A percentile compares a stretch with the other conserved stretches of the same genome.
Evolutionary conservation across 2,797 vertebrate species (phyloP).

Genomic region (Acridotheres tristis): DNA sequence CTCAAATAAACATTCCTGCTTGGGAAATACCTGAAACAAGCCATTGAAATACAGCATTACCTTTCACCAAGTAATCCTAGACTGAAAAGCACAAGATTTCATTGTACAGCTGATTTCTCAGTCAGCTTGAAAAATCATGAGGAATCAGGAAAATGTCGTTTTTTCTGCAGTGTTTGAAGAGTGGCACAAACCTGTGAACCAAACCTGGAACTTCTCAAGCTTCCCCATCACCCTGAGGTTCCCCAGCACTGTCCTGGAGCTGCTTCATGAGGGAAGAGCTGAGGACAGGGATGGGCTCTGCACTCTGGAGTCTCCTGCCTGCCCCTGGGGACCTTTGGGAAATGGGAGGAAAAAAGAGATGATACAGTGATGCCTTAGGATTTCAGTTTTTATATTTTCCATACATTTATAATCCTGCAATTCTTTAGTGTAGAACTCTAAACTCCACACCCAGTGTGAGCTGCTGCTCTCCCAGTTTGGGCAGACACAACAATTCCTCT

Average conservation of each 20-base stretch:
- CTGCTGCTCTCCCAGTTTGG: not conserved
- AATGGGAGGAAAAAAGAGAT: not conserved
- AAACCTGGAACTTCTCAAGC: not conserved
- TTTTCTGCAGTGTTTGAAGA: not conserved
- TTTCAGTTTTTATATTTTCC: accelerated
- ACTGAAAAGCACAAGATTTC: not conserved
- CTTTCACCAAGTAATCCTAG: not conserved
- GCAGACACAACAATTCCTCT: not conserved
- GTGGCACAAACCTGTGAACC: not conserved
- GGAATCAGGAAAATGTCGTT: not conserved
- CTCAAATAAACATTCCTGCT: not conserved
- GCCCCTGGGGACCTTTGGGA: not conserved
- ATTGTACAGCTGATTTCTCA: not conserved
- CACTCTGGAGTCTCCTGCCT: not conserved
- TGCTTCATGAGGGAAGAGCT: not conserved
- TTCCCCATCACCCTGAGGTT: not conserved
- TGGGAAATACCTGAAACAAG: not conserved
- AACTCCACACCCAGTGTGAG: accelerated
- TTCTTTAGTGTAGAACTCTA: accelerated
- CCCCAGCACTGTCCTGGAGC: not conserved
- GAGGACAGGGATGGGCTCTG: not conserved
- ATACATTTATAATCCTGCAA: accelerated
- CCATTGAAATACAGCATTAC: not conserved
- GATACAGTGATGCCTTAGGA: too few relatives aligned
- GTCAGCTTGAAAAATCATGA: not conserved